phyloP scores from a whole-genome alignment of 2,113 vertebrate genomes.

The Malurus elegans region DNA sequence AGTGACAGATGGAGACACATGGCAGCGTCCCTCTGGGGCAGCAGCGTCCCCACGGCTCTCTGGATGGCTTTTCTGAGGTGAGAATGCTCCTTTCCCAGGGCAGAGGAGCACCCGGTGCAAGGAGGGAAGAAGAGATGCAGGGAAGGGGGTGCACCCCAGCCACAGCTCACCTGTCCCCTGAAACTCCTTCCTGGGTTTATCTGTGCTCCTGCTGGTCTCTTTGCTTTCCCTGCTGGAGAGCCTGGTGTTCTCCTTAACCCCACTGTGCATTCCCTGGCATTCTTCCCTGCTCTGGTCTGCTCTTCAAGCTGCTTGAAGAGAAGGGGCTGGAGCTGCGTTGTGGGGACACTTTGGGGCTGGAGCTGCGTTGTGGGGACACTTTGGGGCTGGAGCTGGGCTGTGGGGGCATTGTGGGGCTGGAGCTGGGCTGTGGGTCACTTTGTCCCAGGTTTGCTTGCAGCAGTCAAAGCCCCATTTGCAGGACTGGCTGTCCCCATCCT shows the following conservation, averaged over 20 bases:
- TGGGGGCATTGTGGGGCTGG: not conserved
- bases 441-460: not conserved
- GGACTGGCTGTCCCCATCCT: not conserved
- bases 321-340: not conserved
- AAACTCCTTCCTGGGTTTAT: not conserved
- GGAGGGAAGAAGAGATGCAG: not conserved
- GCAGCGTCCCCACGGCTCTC: not conserved
- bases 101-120: not conserved
- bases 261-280: not conserved
- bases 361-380: not conserved
- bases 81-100: not conserved
- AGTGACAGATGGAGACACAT: rapidly evolving
- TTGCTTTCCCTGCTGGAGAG: not conserved
- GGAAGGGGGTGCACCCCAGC: not conserved
- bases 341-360: not conserved
- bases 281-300: not conserved
- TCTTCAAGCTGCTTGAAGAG: not conserved
- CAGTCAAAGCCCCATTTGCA: not conserved
- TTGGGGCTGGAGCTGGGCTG: no score
- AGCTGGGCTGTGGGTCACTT: not conserved
- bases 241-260: not conserved
- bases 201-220: not conserved
- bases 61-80: not conserved
- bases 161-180: not conserved
- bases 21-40: no score